A percentile compares a stretch with the other conserved stretches of the same genome.
phyloP scores from a whole-genome alignment of 2,888 invertebrate species.

The Chydorus sphaericus region DNA sequence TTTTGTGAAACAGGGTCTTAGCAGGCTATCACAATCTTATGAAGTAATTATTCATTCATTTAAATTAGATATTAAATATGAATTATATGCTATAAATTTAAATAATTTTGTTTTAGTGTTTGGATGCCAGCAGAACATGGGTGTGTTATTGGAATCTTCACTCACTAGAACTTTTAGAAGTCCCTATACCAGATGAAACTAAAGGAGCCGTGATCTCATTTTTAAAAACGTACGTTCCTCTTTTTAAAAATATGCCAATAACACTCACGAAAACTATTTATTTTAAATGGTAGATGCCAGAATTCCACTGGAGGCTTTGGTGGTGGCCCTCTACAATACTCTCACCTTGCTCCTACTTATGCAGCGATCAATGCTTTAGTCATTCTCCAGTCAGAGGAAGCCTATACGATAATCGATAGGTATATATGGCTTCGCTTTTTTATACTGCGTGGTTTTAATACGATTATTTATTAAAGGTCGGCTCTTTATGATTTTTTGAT shows the following conservation, averaged over 20 bases:
- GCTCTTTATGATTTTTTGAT: slow-evolving; percentile 61
- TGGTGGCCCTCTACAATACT: slow-evolving; percentile 82
- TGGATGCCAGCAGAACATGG: slow-evolving; percentile 95
- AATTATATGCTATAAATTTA: background rate
- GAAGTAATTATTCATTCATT: slow-evolving; percentile 32
- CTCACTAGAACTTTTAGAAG: slow-evolving; percentile 61
- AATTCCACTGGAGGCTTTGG: slow-evolving; percentile 72
- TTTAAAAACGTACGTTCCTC: slow-evolving; percentile 11
- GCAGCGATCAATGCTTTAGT: slow-evolving; percentile 88
- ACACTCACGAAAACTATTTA: slow-evolving; percentile 24
- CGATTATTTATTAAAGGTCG: no score
- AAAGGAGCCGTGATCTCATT: slow-evolving; percentile 33
- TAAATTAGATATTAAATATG: background rate
- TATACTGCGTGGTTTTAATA: no score
- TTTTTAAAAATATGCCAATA: no score
- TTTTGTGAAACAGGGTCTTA: slow-evolving; percentile 51
- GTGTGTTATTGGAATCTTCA: slow-evolving; percentile 94
- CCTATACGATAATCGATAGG: slow-evolving; percentile 76
- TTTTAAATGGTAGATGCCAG: slow-evolving; percentile 44
- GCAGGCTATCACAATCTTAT: slow-evolving; percentile 50
- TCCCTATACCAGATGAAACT: slow-evolving; percentile 40
- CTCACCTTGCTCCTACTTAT: slow-evolving; percentile 94
- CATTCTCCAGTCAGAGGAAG: slow-evolving; percentile 73
- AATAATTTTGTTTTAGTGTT: slow-evolving; percentile 35
- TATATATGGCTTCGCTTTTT: slow-evolving; percentile 26